Conservation (phyloP, 2,113 vertebrate species). For the Pipa parva region DNA sequence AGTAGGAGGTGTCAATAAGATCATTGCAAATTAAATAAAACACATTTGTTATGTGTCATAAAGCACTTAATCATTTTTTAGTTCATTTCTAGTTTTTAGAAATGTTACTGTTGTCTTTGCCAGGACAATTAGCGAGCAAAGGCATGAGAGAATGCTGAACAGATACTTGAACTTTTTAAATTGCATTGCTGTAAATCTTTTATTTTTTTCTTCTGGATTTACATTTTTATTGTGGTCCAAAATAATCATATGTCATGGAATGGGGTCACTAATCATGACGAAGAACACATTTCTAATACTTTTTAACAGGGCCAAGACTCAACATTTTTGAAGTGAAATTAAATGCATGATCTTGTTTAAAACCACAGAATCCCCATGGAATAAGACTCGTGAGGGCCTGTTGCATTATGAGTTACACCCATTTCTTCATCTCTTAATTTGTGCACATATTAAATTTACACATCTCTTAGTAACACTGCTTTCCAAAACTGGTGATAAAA, state of each 20-base stretch:
- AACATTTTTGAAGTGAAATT: constrained; percentile 73
- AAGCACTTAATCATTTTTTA: constrained; percentile 45
- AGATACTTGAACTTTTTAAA: constrained; percentile 60
- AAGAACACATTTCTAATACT: constrained; percentile 71
- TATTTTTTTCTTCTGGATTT: constrained; percentile 66
- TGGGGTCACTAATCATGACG: constrained; percentile 68
- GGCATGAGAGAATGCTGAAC: constrained; percentile 54
- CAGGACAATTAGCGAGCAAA: constrained; percentile 55
- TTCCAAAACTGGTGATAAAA: constrained; percentile 63
- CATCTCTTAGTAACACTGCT: constrained; percentile 52
- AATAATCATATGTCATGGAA: constrained; percentile 65
- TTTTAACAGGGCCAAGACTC: constrained; percentile 75
- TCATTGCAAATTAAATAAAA: background rate
- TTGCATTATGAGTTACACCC: constrained; percentile 72
- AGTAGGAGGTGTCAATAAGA: background rate
- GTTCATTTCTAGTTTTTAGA: constrained; percentile 44
- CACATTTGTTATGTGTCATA: background rate
- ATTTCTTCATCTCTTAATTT: constrained; percentile 64
- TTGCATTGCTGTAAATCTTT: constrained; percentile 64
- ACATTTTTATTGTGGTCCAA: constrained; percentile 69
- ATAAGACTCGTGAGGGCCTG: constrained; percentile 69
- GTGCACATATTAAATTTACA: constrained; percentile 56
- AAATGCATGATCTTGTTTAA: constrained; percentile 68
- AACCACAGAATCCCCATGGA: constrained; percentile 76
- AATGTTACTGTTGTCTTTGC: constrained; percentile 59